Evolutionary conservation across 1,140 invertebrate species (phyloP).

Genomic region (Cephus cinctus): DNA sequence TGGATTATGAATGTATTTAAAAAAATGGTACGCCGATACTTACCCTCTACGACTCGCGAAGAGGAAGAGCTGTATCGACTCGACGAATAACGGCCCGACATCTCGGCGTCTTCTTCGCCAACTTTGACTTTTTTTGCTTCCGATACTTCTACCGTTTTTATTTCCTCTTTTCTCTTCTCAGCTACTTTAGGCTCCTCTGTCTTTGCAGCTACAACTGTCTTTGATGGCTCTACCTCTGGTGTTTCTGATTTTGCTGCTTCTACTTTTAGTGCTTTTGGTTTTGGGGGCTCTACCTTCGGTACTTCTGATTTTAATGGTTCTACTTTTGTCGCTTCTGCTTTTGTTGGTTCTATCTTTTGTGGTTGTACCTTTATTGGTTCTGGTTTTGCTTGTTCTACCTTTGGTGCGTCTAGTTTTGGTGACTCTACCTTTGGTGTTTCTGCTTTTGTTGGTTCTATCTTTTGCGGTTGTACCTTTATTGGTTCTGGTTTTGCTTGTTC

Average conservation of each 20-base stretch:
- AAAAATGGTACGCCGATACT: too few relatives aligned
- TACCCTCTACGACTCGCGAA: constrained; percentile 62
- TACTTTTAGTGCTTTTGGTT: constrained; percentile 15
- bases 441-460: constrained; percentile 18
- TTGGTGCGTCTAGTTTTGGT: constrained; percentile 7
- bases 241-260: constrained; percentile 34
- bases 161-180: constrained; percentile 36
- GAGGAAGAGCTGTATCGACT: constrained; percentile 59
- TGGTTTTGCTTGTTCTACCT: constrained; percentile 35
- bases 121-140: constrained; percentile 40
- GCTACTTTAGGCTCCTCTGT: constrained; percentile 19
- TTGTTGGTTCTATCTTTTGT: constrained; percentile 23
- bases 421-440: constrained; percentile 9
- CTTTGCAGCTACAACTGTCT: constrained; percentile 10
- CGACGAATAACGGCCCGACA: constrained; percentile 61
- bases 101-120: constrained; percentile 56
- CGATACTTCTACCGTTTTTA: constrained; percentile 24
- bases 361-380: constrained; percentile 26
- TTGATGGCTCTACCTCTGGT: too few relatives aligned
- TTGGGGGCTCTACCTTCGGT: constrained; percentile 10
- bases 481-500: constrained; percentile 16
- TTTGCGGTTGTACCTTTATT: constrained; percentile 10
- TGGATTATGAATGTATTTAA: too few relatives aligned
- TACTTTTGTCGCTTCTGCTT: constrained; percentile 25
- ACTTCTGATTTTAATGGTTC: constrained; percentile 17